phyloP scores from a whole-genome alignment of 2,888 invertebrate genomes.

The Diogma glabrata region DNA sequence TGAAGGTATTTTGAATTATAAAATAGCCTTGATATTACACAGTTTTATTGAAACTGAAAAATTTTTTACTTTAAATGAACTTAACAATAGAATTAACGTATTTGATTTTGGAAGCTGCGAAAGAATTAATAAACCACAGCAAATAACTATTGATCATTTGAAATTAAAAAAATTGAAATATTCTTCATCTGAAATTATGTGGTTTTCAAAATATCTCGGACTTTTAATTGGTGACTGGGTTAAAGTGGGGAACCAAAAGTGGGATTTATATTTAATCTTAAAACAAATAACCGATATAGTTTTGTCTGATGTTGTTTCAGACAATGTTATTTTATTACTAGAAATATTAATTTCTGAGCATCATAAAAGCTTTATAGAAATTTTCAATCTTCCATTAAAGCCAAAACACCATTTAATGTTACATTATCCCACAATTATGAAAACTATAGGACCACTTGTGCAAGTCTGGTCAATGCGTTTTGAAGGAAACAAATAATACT shows the following conservation, averaged over 20 bases:
- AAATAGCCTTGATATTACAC: constrained; percentile 10
- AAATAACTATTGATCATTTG: constrained; percentile 6
- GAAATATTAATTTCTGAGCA: constrained; percentile 5
- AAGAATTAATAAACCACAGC: constrained; percentile 10
- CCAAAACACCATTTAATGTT: constrained; percentile 8
- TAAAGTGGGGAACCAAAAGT: constrained; percentile 1
- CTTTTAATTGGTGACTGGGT: constrained; percentile 13
- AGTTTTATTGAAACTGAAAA: constrained; percentile 9
- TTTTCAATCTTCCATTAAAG: constrained; percentile 3
- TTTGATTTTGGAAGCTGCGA: constrained; percentile 11
- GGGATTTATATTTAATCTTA: constrained; percentile 6
- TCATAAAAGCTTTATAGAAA: constrained; percentile 3
- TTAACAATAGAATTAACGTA: constrained; percentile 4
- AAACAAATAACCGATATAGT: constrained; percentile 14
- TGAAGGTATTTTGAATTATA: constrained; percentile 10
- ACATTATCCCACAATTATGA: constrained; percentile 2
- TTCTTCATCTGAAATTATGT: constrained; percentile 12
- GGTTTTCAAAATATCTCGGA: constrained; percentile 8
- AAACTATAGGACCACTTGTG: background rate
- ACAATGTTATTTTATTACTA: background rate
- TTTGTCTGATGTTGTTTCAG: background rate
- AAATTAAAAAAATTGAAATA: constrained; percentile 5
- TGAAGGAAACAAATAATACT: too few species aligned
- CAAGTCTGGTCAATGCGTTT: constrained; percentile 6
- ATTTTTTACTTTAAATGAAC: constrained; percentile 10